A percentile compares a stretch with the other conserved stretches of the same genome.
Evolutionary conservation across 2,113 vertebrate genomes (phyloP).

Genomic region (Bothrops jararaca): DNA sequence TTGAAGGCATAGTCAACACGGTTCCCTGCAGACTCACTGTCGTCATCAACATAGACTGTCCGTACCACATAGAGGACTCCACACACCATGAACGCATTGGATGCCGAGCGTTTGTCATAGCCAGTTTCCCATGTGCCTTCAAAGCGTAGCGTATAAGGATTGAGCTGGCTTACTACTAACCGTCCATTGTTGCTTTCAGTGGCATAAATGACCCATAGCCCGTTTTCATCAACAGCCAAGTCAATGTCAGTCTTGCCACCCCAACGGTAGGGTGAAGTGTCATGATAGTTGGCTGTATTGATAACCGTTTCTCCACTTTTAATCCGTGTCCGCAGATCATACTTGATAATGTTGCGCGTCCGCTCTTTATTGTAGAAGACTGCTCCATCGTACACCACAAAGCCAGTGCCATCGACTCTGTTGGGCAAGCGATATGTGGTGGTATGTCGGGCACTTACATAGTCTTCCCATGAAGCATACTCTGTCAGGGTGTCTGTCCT

Average conservation of each 20-base stretch:
- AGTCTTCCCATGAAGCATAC: slow-evolving; percentile 91
- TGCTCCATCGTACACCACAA: slow-evolving; percentile 92
- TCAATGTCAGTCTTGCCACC: slow-evolving; percentile 94
- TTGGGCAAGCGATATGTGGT: slow-evolving; percentile 92
- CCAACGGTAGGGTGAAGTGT: slow-evolving; percentile 94
- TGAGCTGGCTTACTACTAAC: slow-evolving; percentile 90
- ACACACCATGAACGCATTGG: slow-evolving; percentile 96
- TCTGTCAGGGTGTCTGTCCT: slow-evolving; percentile 91
- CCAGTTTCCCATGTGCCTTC: slow-evolving; percentile 93
- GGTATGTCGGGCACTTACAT: slow-evolving; percentile 81
- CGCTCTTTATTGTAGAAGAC: slow-evolving; percentile 97
- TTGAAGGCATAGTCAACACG: slow-evolving; percentile 89
- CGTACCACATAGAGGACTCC: slow-evolving; percentile 91
- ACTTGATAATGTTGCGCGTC: slow-evolving; percentile 92
- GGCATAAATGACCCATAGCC: slow-evolving; percentile 94
- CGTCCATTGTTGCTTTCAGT: slow-evolving; percentile 88
- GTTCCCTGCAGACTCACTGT: slow-evolving; percentile 88
- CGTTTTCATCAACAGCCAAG: slow-evolving; percentile 90
- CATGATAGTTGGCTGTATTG: slow-evolving; percentile 92
- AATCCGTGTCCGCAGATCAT: slow-evolving; percentile 89
- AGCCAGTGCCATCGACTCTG: slow-evolving; percentile 90
- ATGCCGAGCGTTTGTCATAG: slow-evolving; percentile 91
- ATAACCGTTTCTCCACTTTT: slow-evolving; percentile 95
- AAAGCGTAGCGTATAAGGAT: slow-evolving; percentile 92
- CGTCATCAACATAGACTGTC: slow-evolving; percentile 90